These are phyloP conservation scores for Oligia fasciuncula DNA, from an alignment of 2,888 invertebrate species.

Conservation along the genomic window DNA sequence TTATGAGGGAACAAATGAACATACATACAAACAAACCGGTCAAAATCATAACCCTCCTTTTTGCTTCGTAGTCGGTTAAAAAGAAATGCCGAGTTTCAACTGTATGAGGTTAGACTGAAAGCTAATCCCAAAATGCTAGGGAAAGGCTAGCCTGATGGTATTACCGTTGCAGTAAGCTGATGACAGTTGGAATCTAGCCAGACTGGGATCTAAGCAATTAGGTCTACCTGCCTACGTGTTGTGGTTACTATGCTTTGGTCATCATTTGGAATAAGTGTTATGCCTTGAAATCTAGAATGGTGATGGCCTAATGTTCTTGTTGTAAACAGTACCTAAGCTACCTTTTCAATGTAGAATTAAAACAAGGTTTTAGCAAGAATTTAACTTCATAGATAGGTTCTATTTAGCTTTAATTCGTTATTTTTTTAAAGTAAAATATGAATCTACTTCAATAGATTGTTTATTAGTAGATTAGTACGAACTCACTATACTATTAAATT, in stretches of 20 bases:
- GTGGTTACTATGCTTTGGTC: slow-evolving; percentile 31
- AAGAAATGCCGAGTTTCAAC: neutral
- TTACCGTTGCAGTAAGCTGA: slow-evolving; percentile 57
- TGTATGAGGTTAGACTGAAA: neutral
- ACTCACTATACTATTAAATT: no score
- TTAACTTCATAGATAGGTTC: no score
- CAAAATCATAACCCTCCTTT: no score
- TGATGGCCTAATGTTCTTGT: neutral
- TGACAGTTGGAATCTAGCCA: slow-evolving; percentile 73
- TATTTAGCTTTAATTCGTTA: no score
- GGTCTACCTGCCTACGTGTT: slow-evolving; percentile 70
- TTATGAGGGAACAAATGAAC: no score
- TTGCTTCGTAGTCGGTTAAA: no score
- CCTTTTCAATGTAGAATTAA: neutral
- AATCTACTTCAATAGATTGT: no score
- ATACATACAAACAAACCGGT: no score
- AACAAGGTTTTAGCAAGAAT: neutral
- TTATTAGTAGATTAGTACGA: no score
- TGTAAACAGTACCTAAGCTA: neutral
- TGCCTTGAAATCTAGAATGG: neutral
- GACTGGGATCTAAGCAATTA: slow-evolving; percentile 71
- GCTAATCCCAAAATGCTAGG: neutral
- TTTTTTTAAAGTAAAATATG: no score
- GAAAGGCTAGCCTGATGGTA: slow-evolving; percentile 20
- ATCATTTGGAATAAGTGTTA: slow-evolving; percentile 25